Percentiles rank a stretch among this genome's conserved stretches.
phyloP scores from a whole-genome alignment of 2,888 invertebrate genomes.

The Cheiracanthium punctorium region DNA sequence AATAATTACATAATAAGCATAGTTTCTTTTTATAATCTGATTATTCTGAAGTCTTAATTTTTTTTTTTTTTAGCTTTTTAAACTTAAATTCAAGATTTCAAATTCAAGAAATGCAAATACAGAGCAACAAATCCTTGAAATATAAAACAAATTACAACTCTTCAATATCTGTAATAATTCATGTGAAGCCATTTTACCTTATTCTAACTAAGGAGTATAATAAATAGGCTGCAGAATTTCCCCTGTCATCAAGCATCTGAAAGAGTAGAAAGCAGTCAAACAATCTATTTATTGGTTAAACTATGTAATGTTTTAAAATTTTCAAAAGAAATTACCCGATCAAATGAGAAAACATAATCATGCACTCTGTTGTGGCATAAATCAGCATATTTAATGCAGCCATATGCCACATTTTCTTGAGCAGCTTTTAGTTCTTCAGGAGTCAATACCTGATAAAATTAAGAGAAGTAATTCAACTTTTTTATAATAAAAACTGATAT shows the following conservation, averaged over 20 bases:
- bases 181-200: conserved; percentile 78
- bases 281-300: background rate
- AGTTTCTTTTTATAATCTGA: too few relatives aligned
- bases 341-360: conserved; percentile 98
- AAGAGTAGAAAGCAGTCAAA: conserved; percentile 44
- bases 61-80: too few relatives aligned
- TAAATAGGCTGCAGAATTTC: conserved; percentile 98
- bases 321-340: conserved; percentile 80
- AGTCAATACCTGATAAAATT: conserved; percentile 80
- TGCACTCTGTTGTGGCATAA: conserved; percentile 92
- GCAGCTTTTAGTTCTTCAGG: conserved; percentile 87
- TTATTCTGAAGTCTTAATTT: too few relatives aligned
- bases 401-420: conserved; percentile 94
- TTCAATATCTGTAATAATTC: too few relatives aligned
- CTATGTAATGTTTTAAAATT: background rate
- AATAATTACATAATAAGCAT: too few relatives aligned
- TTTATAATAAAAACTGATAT: too few relatives aligned
- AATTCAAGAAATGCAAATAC: too few relatives aligned
- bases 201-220: conserved; percentile 96
- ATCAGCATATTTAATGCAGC: conserved; percentile 99
- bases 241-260: conserved; percentile 97
- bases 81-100: too few relatives aligned
- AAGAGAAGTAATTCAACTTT: background rate
- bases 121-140: too few relatives aligned
- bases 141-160: too few relatives aligned